phyloP scores from a whole-genome alignment of 2,888 invertebrate species.

The Calliopum simillimum region DNA sequence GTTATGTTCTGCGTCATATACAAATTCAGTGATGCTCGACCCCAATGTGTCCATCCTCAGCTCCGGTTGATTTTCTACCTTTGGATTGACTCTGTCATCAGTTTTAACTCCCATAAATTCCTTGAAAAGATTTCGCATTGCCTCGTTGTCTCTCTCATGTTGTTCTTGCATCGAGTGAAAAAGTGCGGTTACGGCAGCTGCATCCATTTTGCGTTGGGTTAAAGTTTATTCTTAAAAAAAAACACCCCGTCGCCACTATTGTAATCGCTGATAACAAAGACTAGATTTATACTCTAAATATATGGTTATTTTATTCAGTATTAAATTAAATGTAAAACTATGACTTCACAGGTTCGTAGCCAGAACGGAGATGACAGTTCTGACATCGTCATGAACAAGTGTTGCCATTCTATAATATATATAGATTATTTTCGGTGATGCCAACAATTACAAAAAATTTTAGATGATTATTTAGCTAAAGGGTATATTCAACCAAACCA shows the following conservation, averaged over 20 bases:
- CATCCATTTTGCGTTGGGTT: not conserved
- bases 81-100: not conserved
- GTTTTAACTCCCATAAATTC: conserved; percentile 7
- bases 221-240: not conserved
- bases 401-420: too few species aligned
- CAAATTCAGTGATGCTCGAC: conserved; percentile 20
- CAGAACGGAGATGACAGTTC: too few species aligned
- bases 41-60: conserved; percentile 13
- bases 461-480: conserved; percentile 32
- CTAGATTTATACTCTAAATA: too few species aligned
- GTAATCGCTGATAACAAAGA: not conserved
- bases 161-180: conserved; percentile 20
- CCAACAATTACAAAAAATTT: conserved; percentile 30
- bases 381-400: too few species aligned
- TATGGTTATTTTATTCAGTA: too few species aligned
- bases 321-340: too few species aligned
- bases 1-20: conserved; percentile 16
- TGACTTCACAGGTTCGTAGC: too few species aligned
- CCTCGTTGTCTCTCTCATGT: conserved; percentile 7
- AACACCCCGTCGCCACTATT: conserved; percentile 15
- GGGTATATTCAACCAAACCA: conserved; percentile 31
- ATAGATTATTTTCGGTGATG: too few species aligned
- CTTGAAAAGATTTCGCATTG: conserved; percentile 3
- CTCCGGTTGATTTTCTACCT: conserved; percentile 6
- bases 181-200: not conserved